phyloP scores from a whole-genome alignment of 2,888 invertebrate species.

The Pseudococcus longispinus region DNA sequence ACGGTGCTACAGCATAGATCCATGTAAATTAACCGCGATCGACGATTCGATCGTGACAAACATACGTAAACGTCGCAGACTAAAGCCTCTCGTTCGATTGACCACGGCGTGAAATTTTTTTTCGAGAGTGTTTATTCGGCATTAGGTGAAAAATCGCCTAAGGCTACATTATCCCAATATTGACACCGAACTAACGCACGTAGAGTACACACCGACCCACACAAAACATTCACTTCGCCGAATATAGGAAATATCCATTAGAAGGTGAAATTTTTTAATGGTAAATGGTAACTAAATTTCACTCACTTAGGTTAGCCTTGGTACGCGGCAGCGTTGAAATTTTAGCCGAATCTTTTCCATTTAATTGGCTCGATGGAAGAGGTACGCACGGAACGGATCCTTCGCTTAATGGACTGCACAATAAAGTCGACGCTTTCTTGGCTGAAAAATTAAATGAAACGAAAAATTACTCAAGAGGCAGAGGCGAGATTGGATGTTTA shows the following conservation, averaged over 20 bases:
- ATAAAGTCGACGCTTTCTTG: conserved; percentile 45
- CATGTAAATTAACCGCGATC: conserved; percentile 10
- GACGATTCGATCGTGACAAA: conserved; percentile 8
- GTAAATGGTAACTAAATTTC: not conserved
- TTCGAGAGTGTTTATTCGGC: not conserved
- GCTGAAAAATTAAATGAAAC: conserved; percentile 1
- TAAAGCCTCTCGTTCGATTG: not conserved
- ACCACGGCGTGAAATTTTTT: not conserved
- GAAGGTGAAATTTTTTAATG: not conserved
- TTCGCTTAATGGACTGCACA: conserved; percentile 54
- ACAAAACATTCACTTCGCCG: not conserved
- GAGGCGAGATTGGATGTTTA: not conserved
- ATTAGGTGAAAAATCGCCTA: not conserved
- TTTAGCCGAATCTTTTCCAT: conserved; percentile 45
- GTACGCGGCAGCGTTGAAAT: conserved; percentile 48
- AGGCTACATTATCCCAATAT: not conserved
- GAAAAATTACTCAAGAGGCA: not conserved
- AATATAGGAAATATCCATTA: not conserved
- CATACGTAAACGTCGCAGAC: not conserved
- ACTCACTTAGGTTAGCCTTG: conserved; percentile 44
- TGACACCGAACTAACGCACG: not conserved
- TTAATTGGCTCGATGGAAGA: not conserved
- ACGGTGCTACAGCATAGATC: conserved; percentile 24
- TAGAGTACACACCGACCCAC: not conserved
- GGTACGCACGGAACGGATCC: conserved; percentile 20